Conservation (phyloP, 2,888 invertebrate species). For the Teleiodes luculella region DNA sequence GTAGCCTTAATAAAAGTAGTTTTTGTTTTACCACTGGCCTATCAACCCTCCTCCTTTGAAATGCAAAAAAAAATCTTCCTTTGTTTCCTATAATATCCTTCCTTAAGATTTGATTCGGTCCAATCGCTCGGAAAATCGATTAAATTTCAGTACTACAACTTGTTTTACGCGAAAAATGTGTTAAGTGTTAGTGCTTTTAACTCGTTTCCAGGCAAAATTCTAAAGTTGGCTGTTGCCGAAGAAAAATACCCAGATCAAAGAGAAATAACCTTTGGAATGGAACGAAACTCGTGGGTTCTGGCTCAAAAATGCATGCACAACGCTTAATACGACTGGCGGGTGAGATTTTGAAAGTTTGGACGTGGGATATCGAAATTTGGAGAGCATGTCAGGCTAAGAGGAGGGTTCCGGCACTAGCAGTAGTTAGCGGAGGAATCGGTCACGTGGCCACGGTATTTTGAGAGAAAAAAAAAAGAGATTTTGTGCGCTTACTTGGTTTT, state of each 20-base stretch:
- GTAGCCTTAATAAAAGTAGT: too few relatives aligned
- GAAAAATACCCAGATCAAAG: neutral
- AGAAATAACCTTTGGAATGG: neutral
- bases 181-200: neutral
- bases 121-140: too few relatives aligned
- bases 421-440: slow-evolving; percentile 6
- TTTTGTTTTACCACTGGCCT: too few relatives aligned
- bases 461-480: too few relatives aligned
- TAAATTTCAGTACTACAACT: neutral
- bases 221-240: neutral
- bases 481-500: too few relatives aligned
- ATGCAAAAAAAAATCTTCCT: too few relatives aligned
- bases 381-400: neutral
- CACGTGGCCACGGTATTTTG: too few relatives aligned
- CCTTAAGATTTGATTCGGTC: too few relatives aligned
- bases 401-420: neutral
- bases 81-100: too few relatives aligned
- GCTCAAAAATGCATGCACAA: slow-evolving; percentile 1
- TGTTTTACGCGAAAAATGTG: neutral
- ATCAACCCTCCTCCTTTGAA: too few relatives aligned
- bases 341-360: neutral
- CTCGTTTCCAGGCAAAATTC: slow-evolving; percentile 4
- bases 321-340: neutral
- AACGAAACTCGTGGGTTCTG: neutral
- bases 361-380: slow-evolving; percentile 8